These are phyloP conservation scores for Chymomyza costata DNA, from an alignment of 1,140 invertebrate species.

Conservation along the genomic window DNA sequence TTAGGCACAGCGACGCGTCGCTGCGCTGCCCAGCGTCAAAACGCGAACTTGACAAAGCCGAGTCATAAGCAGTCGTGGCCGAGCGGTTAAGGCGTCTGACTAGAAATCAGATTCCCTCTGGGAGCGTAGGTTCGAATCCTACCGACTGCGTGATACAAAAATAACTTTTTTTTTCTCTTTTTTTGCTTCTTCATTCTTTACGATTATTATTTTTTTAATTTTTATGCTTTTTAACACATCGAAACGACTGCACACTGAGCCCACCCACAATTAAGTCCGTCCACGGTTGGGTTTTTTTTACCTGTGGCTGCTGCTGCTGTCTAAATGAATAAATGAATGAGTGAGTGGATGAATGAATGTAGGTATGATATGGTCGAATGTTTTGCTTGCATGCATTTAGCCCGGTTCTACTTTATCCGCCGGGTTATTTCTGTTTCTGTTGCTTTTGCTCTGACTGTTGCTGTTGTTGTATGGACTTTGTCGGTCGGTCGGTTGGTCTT, in stretches of 20 bases:
- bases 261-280: slow-evolving; percentile 60
- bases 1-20: slow-evolving; percentile 11
- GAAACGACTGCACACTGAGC: slow-evolving; percentile 33
- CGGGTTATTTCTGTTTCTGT: slow-evolving; percentile 7
- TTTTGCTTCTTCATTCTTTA: slow-evolving; percentile 2
- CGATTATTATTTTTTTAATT: slow-evolving; percentile 11
- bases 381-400: too few species aligned
- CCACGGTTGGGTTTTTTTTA: slow-evolving; percentile 19
- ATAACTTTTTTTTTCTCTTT: slow-evolving; percentile 5
- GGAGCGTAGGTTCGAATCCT: slow-evolving; percentile 88
- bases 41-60: slow-evolving; percentile 43
- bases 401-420: slow-evolving; percentile 33
- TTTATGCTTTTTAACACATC: slow-evolving; percentile 36
- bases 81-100: slow-evolving; percentile 88
- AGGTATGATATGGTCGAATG: slow-evolving; percentile 40
- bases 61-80: slow-evolving; percentile 84
- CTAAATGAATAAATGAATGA: slow-evolving; percentile 51
- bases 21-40: slow-evolving; percentile 30
- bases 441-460: slow-evolving; percentile 23
- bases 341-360: slow-evolving; percentile 28
- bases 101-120: slow-evolving; percentile 88
- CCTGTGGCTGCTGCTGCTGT: slow-evolving; percentile 38
- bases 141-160: slow-evolving; percentile 82
- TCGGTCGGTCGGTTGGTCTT: slow-evolving; percentile 20
- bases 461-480: slow-evolving; percentile 48